Evolutionary conservation across 2,797 vertebrate species (phyloP), one percentile per base, ranked within the genome.

Genomic region (Eutrigla gurnardus): DNA sequence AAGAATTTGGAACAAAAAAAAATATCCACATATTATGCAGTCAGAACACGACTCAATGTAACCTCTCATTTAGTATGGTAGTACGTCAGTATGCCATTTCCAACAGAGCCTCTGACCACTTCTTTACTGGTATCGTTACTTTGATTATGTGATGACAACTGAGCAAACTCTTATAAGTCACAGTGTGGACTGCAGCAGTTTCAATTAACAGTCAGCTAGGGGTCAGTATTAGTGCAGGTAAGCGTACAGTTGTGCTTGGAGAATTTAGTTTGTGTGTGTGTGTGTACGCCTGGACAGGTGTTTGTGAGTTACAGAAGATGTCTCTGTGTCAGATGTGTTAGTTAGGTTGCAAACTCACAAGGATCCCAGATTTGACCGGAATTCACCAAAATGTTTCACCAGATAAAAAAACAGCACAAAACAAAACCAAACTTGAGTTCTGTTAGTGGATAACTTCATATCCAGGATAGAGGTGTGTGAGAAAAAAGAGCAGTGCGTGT

Each of bases 201-300:
- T 45, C 6, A 68, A 4, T 46, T 14, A 14, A 14, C 12, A 17
- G 6, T 52, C 33, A 14, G 12, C 17, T 15, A 80, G 83, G 65
- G 53, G 76, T 40, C 64, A 57, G 73, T 69, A 43, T 82, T 52
- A 50, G 55, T 46, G 15, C 62, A 70, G 52, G 17, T 36, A 62
- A 25, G 9, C 5, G 10, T 40, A 65, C 35, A 39, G 74, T 4
- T 49, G 12, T 6, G 17, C 12, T 13, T 33, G 37, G 14, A 73
- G 47, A 60, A 42, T 53, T 10, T 32, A 46, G 15, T 37, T 47
- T 49, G 25, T 59, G 0, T 35, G 25, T n/a, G 25, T 40, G 33
- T 49, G n/a, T 49, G n/a, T 7, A 53, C 0, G 1, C 46, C 17
- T 47, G 17, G 17, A 49, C n/a, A 36, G 5, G 37, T 39, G 5